Base-by-base conservation (phyloP, 2,888 invertebrate genomes). In the Epistrophella euchroma region DNA sequence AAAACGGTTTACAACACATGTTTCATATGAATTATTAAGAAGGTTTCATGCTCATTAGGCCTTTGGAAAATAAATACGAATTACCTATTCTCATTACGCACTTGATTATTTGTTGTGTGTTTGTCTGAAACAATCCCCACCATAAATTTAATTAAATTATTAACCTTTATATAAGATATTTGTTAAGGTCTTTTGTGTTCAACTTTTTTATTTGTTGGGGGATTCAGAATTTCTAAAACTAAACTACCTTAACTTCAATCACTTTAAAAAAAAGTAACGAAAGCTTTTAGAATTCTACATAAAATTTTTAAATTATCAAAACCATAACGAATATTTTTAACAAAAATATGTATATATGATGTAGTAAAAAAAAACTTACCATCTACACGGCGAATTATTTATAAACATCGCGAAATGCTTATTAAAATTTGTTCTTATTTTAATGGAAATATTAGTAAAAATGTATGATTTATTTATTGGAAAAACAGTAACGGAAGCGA, bases 1-100 rank as follows among this genome's bases (percentile, higher is more conserved):
- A 68, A 62, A 70, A 56, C 68, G 45, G 47, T 82, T 70, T 28
- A 66, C 64, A 81, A 71, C 86, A 86, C 73, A 82, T 86, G 86
- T 74, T 32, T 25, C 1, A 32, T 47, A 25, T 86, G 37, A 86
- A 86, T 86, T 52, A 86, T 86, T 86, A 7, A 86, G 28, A 40
- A 7, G 6, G 37, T 22, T 19, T 60, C 25, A 78, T 68, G 70
- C 74, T 81, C 82, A 82, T 77, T 86, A 74, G 68, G 76, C 52
- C 32, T 73, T 68, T 47, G 45, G 50, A 70, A 75, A 85, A 73
- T 40, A 85, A 79, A 76, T 80, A 77, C 68, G 15, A 64, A 77
- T 71, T 60, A 74, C 37, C 4, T 15, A 37, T 35, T 56, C 32
- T 28, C 22, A 52, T 52, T 52, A 68, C 35, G 45, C 58, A 75